Conservation (phyloP, 2,797 vertebrate genomes). For the Gymnocypris eckloni region DNA sequence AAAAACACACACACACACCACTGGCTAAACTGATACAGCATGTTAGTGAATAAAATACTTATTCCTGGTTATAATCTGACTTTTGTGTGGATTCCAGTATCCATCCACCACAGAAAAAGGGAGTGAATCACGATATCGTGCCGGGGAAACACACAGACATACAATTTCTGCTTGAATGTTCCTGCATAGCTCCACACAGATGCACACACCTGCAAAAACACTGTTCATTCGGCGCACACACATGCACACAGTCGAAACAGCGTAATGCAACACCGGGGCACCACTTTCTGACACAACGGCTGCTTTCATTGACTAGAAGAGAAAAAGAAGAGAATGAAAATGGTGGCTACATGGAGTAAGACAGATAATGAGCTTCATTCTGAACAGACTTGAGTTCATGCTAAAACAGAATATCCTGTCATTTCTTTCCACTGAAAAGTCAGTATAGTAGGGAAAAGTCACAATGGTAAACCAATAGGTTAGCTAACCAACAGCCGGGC, state of each 20-base stretch:
- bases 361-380: background rate
- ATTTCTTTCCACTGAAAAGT: background rate
- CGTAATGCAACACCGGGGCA: conserved; percentile 61
- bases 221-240: conserved; percentile 1
- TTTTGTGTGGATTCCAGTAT: conserved; percentile 21
- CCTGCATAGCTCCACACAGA: conserved; percentile 21
- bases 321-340: conserved; percentile 21
- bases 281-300: conserved; percentile 66
- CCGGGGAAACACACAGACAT: background rate
- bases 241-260: conserved; percentile 38
- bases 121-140: background rate
- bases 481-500: background rate
- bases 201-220: conserved; percentile 45
- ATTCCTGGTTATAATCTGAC: background rate
- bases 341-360: background rate
- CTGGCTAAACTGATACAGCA: background rate
- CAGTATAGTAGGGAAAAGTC: background rate
- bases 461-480: background rate
- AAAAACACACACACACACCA: background rate
- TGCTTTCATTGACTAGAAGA: conserved; percentile 57
- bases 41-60: background rate
- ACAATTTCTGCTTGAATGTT: conserved; percentile 18
- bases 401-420: conserved; percentile 6
- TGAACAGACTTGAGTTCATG: background rate
- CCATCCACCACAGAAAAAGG: background rate